These are phyloP conservation scores for Abrostola triplasia DNA, from an alignment of 2,888 invertebrate species.

Conservation along the genomic window DNA sequence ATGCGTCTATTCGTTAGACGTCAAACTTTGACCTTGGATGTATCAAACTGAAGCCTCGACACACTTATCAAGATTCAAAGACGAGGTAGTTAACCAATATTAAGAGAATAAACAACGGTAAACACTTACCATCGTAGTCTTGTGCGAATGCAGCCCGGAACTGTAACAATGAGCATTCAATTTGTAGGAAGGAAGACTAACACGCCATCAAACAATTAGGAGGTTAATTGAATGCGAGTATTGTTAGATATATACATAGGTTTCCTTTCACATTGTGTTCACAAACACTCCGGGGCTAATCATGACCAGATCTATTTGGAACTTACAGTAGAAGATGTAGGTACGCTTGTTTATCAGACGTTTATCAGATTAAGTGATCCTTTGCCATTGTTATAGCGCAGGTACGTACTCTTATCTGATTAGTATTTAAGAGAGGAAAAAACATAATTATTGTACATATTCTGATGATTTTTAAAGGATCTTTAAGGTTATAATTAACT, in stretches of 20 bases:
- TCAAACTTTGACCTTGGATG: conserved; percentile 19
- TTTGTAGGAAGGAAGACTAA: conserved; percentile 70
- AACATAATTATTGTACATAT: not conserved
- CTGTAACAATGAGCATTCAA: conserved; percentile 85
- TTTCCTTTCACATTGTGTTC: conserved; percentile 58
- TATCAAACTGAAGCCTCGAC: conserved; percentile 19
- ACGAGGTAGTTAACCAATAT: conserved; percentile 17
- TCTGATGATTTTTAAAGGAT: too few species aligned
- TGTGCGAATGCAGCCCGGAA: conserved; percentile 78
- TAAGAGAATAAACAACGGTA: conserved; percentile 48
- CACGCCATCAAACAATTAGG: conserved; percentile 70
- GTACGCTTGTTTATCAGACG: conserved; percentile 32
- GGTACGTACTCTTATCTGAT: conserved; percentile 32
- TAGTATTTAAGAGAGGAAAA: conserved; percentile 7
- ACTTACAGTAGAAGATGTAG: conserved; percentile 38
- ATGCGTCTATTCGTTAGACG: not conserved
- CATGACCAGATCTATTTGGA: conserved; percentile 50
- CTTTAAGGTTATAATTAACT: too few species aligned
- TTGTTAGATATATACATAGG: conserved; percentile 59
- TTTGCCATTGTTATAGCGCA: conserved; percentile 42
- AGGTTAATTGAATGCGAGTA: conserved; percentile 66
- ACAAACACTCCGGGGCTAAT: conserved; percentile 35
- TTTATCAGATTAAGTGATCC: conserved; percentile 37
- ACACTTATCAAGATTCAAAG: conserved; percentile 13
- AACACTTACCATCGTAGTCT: conserved; percentile 86